Evolutionary conservation across 2,797 vertebrate species (phyloP), one percentile per base, ranked within the genome.

Genomic region (Tapirus indicus): DNA sequence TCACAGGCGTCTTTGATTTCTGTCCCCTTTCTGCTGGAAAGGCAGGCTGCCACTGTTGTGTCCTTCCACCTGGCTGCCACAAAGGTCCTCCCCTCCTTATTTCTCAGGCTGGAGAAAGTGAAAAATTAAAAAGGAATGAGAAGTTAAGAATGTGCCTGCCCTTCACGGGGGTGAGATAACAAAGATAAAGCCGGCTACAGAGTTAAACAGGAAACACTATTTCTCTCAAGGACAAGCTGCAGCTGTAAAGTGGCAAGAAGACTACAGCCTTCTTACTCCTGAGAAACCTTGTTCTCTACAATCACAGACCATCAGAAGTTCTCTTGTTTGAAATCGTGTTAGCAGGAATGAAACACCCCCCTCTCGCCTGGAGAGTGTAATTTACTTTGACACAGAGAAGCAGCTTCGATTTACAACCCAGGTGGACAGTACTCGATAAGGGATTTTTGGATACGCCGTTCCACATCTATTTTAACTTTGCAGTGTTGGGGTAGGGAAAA

Each of bases 41-140:
- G 49, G 32, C 56, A 60, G 66, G 29, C 41, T 87, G 41, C 21
- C 47, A 74, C 69, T 83, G 16, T 29, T 52, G 10, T 94, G 29
- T 54, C 69, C 91, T 62, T 38, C 68, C 44, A 60, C 18, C 25
- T 52, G 83, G 52, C 49, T 27, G 5, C 44, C 66, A 79, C 66
- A 41, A 35, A 87, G 75, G 35, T 29, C 77, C 18, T 77, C 35
- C 35, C 29, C 68, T 92, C 23, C 58, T 72, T 75, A 60, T 72
- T 95, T 47, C 75, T 88, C 23, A 20, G 82, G 47, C 23, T 6
- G 72, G 21, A 88, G 58, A 91, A 56, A 85, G 41, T 86, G 82
- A 95, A 95, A 77, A 77, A 71, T 86, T 41, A 94, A 52, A 62
- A 64, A 92, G 80, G 38, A 71, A 56, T 25, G 52, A 82, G n/a